Conservation (phyloP, 2,888 invertebrate genomes). For the Hipparchia sbordonii region DNA sequence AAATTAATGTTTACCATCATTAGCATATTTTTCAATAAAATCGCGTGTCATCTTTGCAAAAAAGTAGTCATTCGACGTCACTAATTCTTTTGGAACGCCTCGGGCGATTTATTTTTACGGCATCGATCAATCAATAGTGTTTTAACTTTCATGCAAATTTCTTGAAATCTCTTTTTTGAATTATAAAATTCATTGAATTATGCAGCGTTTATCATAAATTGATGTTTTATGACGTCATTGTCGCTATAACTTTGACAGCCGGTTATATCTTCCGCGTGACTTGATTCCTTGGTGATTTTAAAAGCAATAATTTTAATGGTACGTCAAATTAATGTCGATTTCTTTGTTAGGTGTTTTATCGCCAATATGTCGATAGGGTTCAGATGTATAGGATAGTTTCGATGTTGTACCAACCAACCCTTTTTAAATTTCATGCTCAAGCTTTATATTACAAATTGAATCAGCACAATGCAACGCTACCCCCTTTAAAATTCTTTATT, state of each 20-base stretch:
- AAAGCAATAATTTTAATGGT: conserved; percentile 80
- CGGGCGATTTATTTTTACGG: conserved; percentile 63
- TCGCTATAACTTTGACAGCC: conserved; percentile 52
- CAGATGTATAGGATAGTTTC: conserved; percentile 49
- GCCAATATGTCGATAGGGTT: conserved; percentile 80
- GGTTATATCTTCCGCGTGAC: conserved; percentile 72
- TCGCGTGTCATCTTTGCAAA: conserved; percentile 68
- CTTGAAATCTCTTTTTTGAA: conserved; percentile 38
- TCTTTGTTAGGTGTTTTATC: conserved; percentile 66
- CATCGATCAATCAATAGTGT: conserved; percentile 72
- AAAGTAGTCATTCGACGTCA: conserved; percentile 51
- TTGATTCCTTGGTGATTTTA: conserved; percentile 65
- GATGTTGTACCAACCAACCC: conserved; percentile 68
- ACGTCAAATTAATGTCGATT: conserved; percentile 80
- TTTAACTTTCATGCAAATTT: conserved; percentile 58
- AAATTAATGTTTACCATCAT: conserved; percentile 80
- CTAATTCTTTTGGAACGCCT: conserved; percentile 57
- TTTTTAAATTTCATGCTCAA: conserved; percentile 73
- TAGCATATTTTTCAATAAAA: conserved; percentile 74
- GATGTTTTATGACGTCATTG: conserved; percentile 63
- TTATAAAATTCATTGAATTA: conserved; percentile 43
- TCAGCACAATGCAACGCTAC: conserved; percentile 58
- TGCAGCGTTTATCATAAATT: conserved; percentile 61
- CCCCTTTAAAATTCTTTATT: conserved; percentile 54
- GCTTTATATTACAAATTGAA: conserved; percentile 79